These are phyloP conservation scores for Leucozona laternaria DNA, from an alignment of 2,888 invertebrate species.

Conservation along the genomic window DNA sequence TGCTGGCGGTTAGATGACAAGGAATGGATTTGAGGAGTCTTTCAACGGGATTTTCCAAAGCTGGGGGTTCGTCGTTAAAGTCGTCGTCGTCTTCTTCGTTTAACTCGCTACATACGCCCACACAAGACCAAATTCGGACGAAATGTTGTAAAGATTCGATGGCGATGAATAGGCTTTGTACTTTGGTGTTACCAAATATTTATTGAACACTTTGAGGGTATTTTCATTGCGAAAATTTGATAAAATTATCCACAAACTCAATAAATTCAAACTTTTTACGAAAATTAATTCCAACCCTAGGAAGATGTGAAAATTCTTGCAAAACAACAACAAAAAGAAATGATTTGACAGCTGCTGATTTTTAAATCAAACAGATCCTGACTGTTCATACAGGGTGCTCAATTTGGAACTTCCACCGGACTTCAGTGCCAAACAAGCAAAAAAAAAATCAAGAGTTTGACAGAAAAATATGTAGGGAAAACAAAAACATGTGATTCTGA, in stretches of 20 bases:
- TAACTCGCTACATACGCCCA: slow-evolving; percentile 72
- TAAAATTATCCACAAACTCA: background rate
- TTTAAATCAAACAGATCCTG: slow-evolving; percentile 1
- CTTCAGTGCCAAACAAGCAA: too few species aligned
- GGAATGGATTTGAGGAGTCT: slow-evolving; percentile 48
- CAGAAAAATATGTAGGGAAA: too few species aligned
- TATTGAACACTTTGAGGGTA: slow-evolving; percentile 24
- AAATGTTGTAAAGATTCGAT: slow-evolving; percentile 71
- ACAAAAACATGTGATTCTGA: too few species aligned
- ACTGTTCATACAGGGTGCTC: background rate
- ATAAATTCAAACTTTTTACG: background rate
- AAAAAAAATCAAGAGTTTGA: too few species aligned
- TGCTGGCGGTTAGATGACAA: slow-evolving; percentile 25
- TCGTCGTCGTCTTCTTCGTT: slow-evolving; percentile 77
- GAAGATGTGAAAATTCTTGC: slow-evolving; percentile 56
- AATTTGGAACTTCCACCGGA: too few species aligned
- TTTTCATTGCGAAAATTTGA: slow-evolving; percentile 50
- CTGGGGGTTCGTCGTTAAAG: slow-evolving; percentile 36
- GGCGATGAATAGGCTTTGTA: slow-evolving; percentile 50
- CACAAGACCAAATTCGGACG: slow-evolving; percentile 67
- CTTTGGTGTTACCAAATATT: slow-evolving; percentile 31
- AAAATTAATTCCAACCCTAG: slow-evolving; percentile 30
- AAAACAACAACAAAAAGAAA: slow-evolving; percentile 65
- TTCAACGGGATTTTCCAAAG: slow-evolving; percentile 59
- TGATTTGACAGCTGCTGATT: slow-evolving; percentile 1